These are phyloP conservation scores for Nephila pilipes DNA, from an alignment of 1,140 invertebrate species.

Conservation along the genomic window DNA sequence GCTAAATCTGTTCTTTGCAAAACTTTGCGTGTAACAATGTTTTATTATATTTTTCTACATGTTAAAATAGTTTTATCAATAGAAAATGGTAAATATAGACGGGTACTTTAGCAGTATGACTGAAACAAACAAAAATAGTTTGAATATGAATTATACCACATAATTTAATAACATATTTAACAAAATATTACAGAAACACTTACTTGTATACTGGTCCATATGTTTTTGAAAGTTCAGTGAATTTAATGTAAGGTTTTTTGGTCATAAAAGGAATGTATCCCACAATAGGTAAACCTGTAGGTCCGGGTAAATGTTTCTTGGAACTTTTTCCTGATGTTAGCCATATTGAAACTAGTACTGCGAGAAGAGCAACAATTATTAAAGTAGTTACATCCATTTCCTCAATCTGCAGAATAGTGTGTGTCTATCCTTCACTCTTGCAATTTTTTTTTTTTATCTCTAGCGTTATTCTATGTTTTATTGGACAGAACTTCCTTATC, in stretches of 20 bases:
- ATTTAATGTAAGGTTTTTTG: constrained; percentile 69
- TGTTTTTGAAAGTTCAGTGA: constrained; percentile 52
- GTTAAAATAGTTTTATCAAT: no score
- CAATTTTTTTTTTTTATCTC: background rate
- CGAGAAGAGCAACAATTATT: background rate
- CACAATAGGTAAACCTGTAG: constrained; percentile 73
- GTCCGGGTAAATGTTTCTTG: constrained; percentile 52
- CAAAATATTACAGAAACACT: background rate
- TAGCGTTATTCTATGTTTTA: no score
- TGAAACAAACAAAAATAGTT: background rate
- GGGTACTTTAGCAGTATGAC: no score
- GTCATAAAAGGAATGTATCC: constrained; percentile 78
- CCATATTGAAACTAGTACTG: background rate
- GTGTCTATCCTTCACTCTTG: no score
- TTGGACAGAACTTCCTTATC: no score
- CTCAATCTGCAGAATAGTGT: no score
- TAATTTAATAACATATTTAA: no score
- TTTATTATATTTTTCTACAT: no score
- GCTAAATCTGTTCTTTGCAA: no score
- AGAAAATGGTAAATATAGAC: no score
- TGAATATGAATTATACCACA: background rate
- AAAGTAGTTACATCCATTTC: background rate
- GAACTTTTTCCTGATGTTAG: background rate
- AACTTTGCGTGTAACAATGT: no score
- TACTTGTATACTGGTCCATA: constrained; percentile 76